These are phyloP conservation scores for Neodiprion virginianus DNA, from an alignment of 1,140 invertebrate species.

Conservation along the genomic window DNA sequence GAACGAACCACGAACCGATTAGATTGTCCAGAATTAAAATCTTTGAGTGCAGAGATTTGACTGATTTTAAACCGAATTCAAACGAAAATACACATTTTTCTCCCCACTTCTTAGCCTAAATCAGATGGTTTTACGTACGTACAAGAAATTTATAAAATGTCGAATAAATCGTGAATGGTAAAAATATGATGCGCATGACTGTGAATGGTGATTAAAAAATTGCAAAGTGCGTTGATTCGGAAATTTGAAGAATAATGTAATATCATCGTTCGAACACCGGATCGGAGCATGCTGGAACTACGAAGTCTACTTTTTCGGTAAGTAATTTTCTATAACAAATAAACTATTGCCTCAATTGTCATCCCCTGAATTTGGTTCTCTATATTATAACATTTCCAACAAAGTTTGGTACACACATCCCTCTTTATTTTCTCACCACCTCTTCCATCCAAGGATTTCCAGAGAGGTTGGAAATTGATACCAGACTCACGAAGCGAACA, in stretches of 20 bases:
- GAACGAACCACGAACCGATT: background rate
- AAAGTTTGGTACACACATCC: too few species aligned
- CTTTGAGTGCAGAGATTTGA: background rate
- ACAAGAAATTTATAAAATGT: too few species aligned
- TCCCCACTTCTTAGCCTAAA: background rate
- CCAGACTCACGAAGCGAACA: background rate
- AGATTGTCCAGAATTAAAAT: background rate
- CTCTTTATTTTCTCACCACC: too few species aligned
- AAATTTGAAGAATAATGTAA: background rate
- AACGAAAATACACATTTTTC: background rate
- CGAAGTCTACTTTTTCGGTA: conserved; percentile 38
- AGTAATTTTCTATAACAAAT: conserved; percentile 15
- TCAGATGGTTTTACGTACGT: too few species aligned
- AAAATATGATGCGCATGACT: background rate
- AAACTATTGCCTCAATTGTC: too few species aligned
- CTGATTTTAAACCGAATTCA: background rate
- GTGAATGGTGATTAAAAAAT: background rate
- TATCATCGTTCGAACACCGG: background rate
- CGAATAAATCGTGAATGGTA: background rate
- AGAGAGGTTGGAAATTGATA: background rate
- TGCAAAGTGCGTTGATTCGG: background rate
- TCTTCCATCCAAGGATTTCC: background rate
- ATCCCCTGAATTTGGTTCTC: too few species aligned
- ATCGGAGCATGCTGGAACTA: conserved; percentile 36
- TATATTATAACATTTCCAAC: too few species aligned